Percentiles rank a stretch among this genome's conserved stretches.
Conservation (phyloP, 2,888 invertebrate species). For the Phanerotoma sp. region DNA sequence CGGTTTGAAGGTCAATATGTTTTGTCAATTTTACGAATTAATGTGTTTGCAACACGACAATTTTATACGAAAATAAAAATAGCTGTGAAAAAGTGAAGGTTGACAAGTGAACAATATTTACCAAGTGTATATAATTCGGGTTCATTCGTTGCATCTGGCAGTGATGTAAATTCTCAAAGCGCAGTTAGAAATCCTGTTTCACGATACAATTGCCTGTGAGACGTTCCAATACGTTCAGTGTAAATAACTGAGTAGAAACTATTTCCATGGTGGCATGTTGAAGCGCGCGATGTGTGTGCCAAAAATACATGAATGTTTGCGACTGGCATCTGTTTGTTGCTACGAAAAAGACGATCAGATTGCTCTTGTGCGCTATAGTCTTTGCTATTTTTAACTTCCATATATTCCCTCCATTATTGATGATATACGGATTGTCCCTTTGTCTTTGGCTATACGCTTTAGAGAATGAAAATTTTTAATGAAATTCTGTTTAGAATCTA, state of each 20-base stretch:
- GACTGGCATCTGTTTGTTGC: constrained; percentile 12
- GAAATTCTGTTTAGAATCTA: too few relatives aligned
- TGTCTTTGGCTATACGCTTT: background rate
- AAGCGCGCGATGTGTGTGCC: constrained; percentile 11
- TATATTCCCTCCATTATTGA: background rate
- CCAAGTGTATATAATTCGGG: constrained; percentile 6
- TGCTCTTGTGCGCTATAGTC: background rate
- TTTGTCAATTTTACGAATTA: too few relatives aligned
- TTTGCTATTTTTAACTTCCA: constrained; percentile 1
- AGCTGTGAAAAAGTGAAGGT: background rate
- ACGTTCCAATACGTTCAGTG: constrained; percentile 11
- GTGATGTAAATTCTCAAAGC: constrained; percentile 12
- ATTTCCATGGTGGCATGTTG: constrained; percentile 13
- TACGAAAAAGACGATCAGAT: constrained; percentile 5
- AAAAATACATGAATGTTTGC: constrained; percentile 17
- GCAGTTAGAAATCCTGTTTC: constrained; percentile 17
- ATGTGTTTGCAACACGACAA: too few relatives aligned
- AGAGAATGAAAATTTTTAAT: background rate
- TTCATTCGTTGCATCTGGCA: constrained; percentile 14
- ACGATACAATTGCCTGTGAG: constrained; percentile 14
- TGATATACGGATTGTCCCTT: background rate
- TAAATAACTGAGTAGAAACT: constrained; percentile 16
- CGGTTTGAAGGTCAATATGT: too few relatives aligned
- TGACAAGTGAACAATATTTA: background rate
- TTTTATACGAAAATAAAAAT: too few relatives aligned